phyloP scores from a whole-genome alignment of 1,140 invertebrate genomes.

The Bombus consobrinus region DNA sequence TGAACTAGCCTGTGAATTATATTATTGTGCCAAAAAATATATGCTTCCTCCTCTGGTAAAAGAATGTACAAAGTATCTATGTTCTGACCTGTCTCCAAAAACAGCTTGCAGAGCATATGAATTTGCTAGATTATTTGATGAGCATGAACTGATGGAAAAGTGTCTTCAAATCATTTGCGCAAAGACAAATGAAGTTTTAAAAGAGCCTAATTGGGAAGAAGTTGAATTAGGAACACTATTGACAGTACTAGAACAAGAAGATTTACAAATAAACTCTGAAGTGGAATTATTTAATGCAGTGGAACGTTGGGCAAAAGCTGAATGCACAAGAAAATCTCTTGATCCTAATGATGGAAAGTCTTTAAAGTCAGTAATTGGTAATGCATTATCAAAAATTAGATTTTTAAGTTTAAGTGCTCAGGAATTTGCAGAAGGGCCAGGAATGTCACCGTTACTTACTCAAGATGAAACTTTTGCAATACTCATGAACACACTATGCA shows the following conservation, averaged over 20 bases:
- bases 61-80: constrained; percentile 90
- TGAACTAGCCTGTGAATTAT: constrained; percentile 92
- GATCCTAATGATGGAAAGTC: constrained; percentile 76
- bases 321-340: constrained; percentile 75
- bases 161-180: constrained; percentile 89
- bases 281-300: constrained; percentile 89
- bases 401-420: constrained; percentile 90
- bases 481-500: constrained; percentile 91
- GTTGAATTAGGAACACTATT: constrained; percentile 88
- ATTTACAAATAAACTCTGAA: constrained; percentile 89
- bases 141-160: constrained; percentile 90
- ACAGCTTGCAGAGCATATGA: constrained; percentile 93
- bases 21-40: constrained; percentile 94
- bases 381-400: constrained; percentile 87
- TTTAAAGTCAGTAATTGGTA: constrained; percentile 81
- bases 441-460: constrained; percentile 87
- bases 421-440: constrained; percentile 91
- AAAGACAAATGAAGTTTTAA: constrained; percentile 89
- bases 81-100: constrained; percentile 89
- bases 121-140: constrained; percentile 92
- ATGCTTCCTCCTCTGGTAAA: constrained; percentile 92
- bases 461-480: constrained; percentile 91
- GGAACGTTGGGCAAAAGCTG: constrained; percentile 85
- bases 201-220: constrained; percentile 89
- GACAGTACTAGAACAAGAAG: constrained; percentile 88